Conservation (phyloP, 1,140 invertebrate genomes). For the Tribolium castaneum region DNA sequence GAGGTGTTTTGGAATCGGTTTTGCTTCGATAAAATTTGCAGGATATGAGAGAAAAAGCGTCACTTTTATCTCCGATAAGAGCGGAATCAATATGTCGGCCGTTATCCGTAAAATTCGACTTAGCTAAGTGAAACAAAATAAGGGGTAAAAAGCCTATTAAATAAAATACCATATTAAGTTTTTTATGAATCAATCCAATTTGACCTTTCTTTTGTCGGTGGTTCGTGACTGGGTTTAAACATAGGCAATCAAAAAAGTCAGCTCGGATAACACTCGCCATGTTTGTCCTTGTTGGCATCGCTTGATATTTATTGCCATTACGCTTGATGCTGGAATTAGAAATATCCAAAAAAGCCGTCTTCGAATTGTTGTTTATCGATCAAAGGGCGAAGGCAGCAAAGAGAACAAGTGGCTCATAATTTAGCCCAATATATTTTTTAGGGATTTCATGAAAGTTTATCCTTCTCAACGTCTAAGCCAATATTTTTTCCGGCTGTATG, state of each 20-base stretch:
- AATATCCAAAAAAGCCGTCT: neutral
- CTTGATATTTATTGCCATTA: slow-evolving; percentile 34
- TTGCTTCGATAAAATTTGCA: neutral
- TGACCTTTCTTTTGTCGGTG: slow-evolving; percentile 29
- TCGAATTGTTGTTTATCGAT: neutral
- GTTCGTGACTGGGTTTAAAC: slow-evolving; percentile 38
- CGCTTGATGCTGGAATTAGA: slow-evolving; percentile 2
- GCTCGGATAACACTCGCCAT: slow-evolving; percentile 7
- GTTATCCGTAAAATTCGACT: slow-evolving; percentile 2
- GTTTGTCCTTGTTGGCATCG: slow-evolving; percentile 27
- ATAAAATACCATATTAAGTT: slow-evolving; percentile 39
- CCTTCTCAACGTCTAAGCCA: slow-evolving; percentile 30
- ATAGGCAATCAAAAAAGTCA: slow-evolving; percentile 36
- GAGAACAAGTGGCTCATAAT: slow-evolving; percentile 25
- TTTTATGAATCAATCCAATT: slow-evolving; percentile 41
- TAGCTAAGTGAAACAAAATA: slow-evolving; percentile 20
- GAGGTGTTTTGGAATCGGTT: no score
- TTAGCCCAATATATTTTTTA: slow-evolving; percentile 17
- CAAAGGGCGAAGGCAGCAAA: neutral
- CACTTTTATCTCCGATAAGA: neutral
- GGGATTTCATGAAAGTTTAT: slow-evolving; percentile 19
- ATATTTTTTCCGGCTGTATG: slow-evolving; percentile 23
- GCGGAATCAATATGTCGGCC: neutral
- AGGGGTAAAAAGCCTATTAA: slow-evolving; percentile 34
- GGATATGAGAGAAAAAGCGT: neutral